Conservation (phyloP, 2,888 invertebrate species). For the Sminthurides aquaticus region DNA sequence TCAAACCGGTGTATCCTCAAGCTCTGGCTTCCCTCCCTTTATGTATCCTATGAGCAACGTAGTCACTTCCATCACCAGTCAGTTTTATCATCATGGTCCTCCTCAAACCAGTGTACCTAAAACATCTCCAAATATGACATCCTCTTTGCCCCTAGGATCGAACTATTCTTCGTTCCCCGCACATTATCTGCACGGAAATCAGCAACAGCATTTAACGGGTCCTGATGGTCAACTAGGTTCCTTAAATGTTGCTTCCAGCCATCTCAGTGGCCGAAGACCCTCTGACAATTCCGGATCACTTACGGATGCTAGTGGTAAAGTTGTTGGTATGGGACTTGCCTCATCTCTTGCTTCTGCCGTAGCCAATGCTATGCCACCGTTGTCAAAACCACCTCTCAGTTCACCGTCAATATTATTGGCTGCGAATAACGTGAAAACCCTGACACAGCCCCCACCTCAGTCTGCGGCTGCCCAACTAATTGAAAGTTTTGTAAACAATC, state of each 20-base stretch:
- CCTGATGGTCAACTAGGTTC: background rate
- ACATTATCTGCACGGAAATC: slow-evolving; percentile 5
- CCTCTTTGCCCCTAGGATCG: background rate
- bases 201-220: background rate
- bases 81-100: slow-evolving; percentile 23
- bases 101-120: slow-evolving; percentile 29
- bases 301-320: slow-evolving; percentile 2
- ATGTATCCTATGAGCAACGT: slow-evolving; percentile 22
- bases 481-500: slow-evolving; percentile 43
- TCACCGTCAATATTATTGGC: slow-evolving; percentile 40
- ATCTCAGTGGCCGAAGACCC: background rate
- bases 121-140: slow-evolving; percentile 22
- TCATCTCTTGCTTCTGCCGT: slow-evolving; percentile 16
- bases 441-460: slow-evolving; percentile 36
- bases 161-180: slow-evolving; percentile 16
- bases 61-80: slow-evolving; percentile 20
- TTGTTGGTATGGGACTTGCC: background rate
- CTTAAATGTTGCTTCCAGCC: background rate
- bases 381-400: slow-evolving; percentile 41
- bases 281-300: background rate
- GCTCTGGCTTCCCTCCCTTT: slow-evolving; percentile 12
- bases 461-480: slow-evolving; percentile 43
- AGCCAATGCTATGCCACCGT: slow-evolving; percentile 30
- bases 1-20: background rate
- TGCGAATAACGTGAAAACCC: slow-evolving; percentile 29